phyloP scores from a whole-genome alignment of 2,113 vertebrate species.

The Oncorhynchus clarkii region DNA sequence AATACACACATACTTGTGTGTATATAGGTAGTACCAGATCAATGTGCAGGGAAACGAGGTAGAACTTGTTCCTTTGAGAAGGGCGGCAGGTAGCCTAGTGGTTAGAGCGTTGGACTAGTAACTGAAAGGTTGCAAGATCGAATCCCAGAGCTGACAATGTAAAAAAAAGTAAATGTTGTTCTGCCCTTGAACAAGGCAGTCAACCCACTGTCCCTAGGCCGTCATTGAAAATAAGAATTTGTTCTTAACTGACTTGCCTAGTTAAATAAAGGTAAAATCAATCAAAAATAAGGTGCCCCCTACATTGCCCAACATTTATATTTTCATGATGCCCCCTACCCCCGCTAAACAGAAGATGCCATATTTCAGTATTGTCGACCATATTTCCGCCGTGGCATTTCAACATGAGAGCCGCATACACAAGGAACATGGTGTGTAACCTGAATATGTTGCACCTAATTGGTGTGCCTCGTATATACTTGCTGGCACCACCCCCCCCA shows the following conservation, averaged over 20 bases:
- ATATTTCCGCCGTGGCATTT: conserved; percentile 34
- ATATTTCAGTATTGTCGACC: conserved; percentile 38
- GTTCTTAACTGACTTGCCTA: neutral
- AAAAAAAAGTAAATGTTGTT: no score
- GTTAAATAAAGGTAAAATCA: neutral
- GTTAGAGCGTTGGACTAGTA: no score
- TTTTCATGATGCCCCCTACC: conserved; percentile 20
- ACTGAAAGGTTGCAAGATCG: no score
- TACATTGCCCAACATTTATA: conserved; percentile 12
- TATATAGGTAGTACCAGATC: no score
- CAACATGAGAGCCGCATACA: conserved; percentile 4
- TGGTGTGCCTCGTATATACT: conserved; percentile 46
- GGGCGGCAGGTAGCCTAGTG: no score
- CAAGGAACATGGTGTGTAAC: conserved; percentile 14
- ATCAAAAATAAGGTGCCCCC: neutral
- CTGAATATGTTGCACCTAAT: conserved; percentile 47
- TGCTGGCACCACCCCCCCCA: neutral
- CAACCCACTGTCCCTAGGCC: no score
- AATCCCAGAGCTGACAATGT: no score
- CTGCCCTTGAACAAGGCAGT: no score
- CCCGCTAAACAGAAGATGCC: conserved; percentile 31
- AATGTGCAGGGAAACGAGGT: no score
- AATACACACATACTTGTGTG: no score
- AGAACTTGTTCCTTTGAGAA: no score
- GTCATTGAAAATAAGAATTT: no score